A percentile compares a stretch with the other conserved stretches of the same genome.
These are phyloP conservation scores for Bhutanitis thaidina DNA, from an alignment of 2,888 invertebrate species.

Conservation along the genomic window DNA sequence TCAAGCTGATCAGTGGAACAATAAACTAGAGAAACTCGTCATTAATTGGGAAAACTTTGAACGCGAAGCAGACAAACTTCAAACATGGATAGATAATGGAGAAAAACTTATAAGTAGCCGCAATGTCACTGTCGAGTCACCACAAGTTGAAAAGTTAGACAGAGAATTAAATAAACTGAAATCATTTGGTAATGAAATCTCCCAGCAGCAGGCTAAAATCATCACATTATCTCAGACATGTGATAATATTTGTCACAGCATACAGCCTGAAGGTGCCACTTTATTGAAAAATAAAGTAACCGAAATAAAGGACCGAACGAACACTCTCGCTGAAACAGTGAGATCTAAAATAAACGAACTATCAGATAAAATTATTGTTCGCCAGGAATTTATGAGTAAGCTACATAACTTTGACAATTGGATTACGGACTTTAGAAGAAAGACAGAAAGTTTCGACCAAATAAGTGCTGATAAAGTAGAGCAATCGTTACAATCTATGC, in stretches of 20 bases:
- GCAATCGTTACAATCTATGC: conserved; percentile 86
- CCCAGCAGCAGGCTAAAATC: conserved; percentile 90
- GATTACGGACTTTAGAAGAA: conserved; percentile 86
- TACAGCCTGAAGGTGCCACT: conserved; percentile 88
- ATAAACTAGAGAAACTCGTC: conserved; percentile 88
- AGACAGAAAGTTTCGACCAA: conserved; percentile 88
- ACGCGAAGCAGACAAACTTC: conserved; percentile 86
- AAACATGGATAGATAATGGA: conserved; percentile 86
- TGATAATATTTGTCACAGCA: conserved; percentile 87
- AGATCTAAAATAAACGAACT: conserved; percentile 88
- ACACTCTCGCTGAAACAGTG: conserved; percentile 87
- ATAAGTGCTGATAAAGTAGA: conserved; percentile 91
- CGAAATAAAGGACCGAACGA: conserved; percentile 86
- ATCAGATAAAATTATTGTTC: conserved; percentile 88
- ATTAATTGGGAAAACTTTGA: conserved; percentile 91
- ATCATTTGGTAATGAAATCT: conserved; percentile 90
- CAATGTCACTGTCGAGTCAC: conserved; percentile 82
- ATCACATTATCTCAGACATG: conserved; percentile 88
- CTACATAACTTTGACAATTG: conserved; percentile 89
- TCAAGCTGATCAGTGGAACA: conserved; percentile 87
- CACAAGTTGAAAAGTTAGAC: conserved; percentile 87
- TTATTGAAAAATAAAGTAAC: conserved; percentile 85
- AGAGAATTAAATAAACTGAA: conserved; percentile 87
- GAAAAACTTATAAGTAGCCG: conserved; percentile 81
- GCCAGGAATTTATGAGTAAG: conserved; percentile 91